Evolutionary conservation across 2,797 vertebrate species (phyloP), one percentile per base, ranked within the genome.

Genomic region (Salarias fasciatus): DNA sequence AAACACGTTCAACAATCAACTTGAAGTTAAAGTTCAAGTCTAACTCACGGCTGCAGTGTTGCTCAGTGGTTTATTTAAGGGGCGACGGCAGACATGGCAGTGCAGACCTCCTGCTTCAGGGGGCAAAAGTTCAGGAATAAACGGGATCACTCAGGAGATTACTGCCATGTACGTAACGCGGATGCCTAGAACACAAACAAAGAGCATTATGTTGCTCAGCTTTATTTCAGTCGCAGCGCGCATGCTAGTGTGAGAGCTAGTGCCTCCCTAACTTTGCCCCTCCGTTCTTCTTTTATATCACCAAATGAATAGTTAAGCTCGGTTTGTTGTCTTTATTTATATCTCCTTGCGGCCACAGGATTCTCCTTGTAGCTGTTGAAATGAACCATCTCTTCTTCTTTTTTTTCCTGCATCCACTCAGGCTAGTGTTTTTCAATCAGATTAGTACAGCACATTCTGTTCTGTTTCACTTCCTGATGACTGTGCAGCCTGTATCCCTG

Each of bases 391-490:
- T 82, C 67, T 75, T 67, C 81, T 84, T 68, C 18, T 2, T 24
- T 24, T 24, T 24, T 18, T 18, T 83, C 61, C 71, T 82, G 79
- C 81, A 82, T 86, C 86, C 83, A 88, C 89, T 86, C 88, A 87
- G 82, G 53, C 85, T 86, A 78, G 88, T 93, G 89, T 93, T 93
- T 92, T 93, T 91, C 88, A 90, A 90, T 90, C 88, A 92, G 92
- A 93, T 92, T 92, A 93, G 92, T 83, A 92, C 92, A 84, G 92
- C 90, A 94, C 93, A 93, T 92, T 93, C 92, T 94, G 92, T 93
- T 93, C 92, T 92, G 84, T 92, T 93, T 92, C 91, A 91, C 92
- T 93, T 94, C 93, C 92, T 94, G 92, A 94, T 92, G 92, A 91
- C 91, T 90, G 86, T 85, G 88, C 86, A 90, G 84, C 78, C 77